Base-by-base conservation (phyloP, 2,797 vertebrate genomes). In the Babyrousa celebensis region DNA sequence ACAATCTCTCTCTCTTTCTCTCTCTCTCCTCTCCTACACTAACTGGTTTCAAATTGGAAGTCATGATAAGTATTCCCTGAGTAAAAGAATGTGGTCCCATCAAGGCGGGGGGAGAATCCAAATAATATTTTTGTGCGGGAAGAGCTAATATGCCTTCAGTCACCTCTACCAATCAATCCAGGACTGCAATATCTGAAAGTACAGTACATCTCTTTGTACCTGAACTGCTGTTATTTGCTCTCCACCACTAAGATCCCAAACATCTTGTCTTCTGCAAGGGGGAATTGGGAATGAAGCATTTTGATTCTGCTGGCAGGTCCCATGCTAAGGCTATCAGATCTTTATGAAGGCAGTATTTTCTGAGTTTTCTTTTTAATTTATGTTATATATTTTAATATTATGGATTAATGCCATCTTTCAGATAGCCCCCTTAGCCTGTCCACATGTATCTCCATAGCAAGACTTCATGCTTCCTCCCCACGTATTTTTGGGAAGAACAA, bases 21-120 rank as follows among this genome's bases (percentile, higher is more conserved):
- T 98, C 96, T 98, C 89, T 98, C 98, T 98, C 98, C 98, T 98
- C 98, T 99, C 99, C 99, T 99, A 98, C 99, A 99, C 99, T 99
- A 99, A 99, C 99, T 99, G 98, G 99, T 99, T 99, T 99, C 99
- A 98, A 99, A 98, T 99, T 97, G 99, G 98, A 99, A 98, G 98
- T 98, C 98, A 98, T 91, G 96, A 98, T 98, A 97, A 90, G 98
- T 98, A 98, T 98, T 97, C 98, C 99, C 99, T 98, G 98, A 96
- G 96, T 20, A 91, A 96, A 97, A 97, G 97, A 97, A 98, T 98
- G 97, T 52, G 89, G 97, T 98, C 98, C 98, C 98, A 98, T 98
- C 94, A 95, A 97, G 97, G 97, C 98, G 97, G 97, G 97, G 98
- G 98, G 98, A 98, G 97, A 98, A 98, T 98, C 98, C 98, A 99